These are phyloP conservation scores for Euplexia lucipara DNA, from an alignment of 2,888 invertebrate genomes.

Conservation along the genomic window DNA sequence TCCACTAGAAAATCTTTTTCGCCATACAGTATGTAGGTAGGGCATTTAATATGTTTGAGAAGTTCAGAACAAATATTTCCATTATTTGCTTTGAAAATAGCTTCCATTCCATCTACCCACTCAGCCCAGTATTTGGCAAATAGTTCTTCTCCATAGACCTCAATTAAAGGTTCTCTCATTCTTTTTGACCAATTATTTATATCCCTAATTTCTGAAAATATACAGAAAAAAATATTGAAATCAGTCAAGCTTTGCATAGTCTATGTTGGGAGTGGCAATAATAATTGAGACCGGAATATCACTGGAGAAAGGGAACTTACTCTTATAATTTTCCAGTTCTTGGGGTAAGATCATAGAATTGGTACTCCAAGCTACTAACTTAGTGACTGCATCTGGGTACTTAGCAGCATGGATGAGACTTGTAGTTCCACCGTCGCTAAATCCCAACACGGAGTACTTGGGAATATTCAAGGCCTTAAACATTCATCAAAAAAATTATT, in stretches of 20 bases:
- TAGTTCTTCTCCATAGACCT: constrained; percentile 94
- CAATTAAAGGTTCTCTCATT: constrained; percentile 94
- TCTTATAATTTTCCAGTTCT: constrained; percentile 89
- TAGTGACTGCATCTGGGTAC: constrained; percentile 92
- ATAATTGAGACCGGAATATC: neutral
- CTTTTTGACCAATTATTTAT: constrained; percentile 95
- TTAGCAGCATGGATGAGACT: constrained; percentile 94
- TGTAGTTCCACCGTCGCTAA: constrained; percentile 97
- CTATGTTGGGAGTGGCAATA: no score
- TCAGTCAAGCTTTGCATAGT: neutral
- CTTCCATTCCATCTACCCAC: constrained; percentile 93
- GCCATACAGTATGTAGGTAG: constrained; percentile 96
- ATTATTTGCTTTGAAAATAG: constrained; percentile 90
- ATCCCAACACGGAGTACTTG: constrained; percentile 95
- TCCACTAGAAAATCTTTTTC: constrained; percentile 95
- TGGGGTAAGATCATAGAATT: constrained; percentile 94
- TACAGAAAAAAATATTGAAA: neutral
- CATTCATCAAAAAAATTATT: neutral
- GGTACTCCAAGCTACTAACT: constrained; percentile 95
- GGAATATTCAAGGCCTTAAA: constrained; percentile 91
- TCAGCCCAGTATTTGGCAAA: constrained; percentile 93
- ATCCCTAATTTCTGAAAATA: constrained; percentile 92
- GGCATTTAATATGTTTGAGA: constrained; percentile 93
- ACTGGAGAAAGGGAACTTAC: constrained; percentile 63
- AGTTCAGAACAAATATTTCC: constrained; percentile 94